phyloP scores from a whole-genome alignment of 1,140 invertebrate species.

The Chymomyza costata region DNA sequence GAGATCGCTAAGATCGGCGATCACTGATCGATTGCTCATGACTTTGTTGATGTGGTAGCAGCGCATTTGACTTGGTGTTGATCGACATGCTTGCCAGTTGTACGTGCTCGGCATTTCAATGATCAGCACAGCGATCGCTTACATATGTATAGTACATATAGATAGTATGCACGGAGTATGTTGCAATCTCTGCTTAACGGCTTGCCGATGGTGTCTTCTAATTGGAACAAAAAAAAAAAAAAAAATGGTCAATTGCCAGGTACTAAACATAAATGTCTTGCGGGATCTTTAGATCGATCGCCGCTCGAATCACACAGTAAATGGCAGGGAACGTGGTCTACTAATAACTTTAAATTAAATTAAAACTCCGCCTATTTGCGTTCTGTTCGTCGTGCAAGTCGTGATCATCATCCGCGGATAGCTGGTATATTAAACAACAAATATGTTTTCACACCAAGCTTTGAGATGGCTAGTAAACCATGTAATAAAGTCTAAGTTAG shows the following conservation, averaged over 20 bases:
- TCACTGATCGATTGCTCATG: conserved; percentile 19
- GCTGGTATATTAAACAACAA: conserved; percentile 52
- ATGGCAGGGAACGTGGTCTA: conserved; percentile 25
- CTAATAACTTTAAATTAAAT: conserved; percentile 73
- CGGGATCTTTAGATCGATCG: conserved; percentile 15
- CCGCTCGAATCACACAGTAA: conserved; percentile 6
- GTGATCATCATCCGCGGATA: conserved; percentile 53
- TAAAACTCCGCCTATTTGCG: conserved; percentile 67
- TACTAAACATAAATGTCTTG: conserved; percentile 41
- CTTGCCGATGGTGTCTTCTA: conserved; percentile 14
- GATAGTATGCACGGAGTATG: no score
- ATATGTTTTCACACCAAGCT: conserved; percentile 59
- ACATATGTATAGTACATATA: no score
- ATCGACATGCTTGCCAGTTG: conserved; percentile 60
- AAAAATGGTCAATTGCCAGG: conserved; percentile 51
- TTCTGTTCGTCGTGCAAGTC: conserved; percentile 23
- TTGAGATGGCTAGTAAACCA: conserved; percentile 2
- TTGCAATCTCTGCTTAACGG: conserved; percentile 27
- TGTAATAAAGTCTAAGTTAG: conserved; percentile 15
- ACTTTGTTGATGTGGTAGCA: no score
- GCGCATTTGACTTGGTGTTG: conserved; percentile 55
- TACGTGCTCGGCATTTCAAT: conserved; percentile 61
- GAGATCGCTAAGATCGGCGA: conserved; percentile 6
- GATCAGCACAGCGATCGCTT: conserved; percentile 15
- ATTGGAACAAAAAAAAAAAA: conserved; percentile 8